A percentile compares a stretch with the other conserved stretches of the same genome.
These are phyloP conservation scores for Ecliptopera silaceata DNA, from an alignment of 2,888 invertebrate genomes.

Conservation along the genomic window DNA sequence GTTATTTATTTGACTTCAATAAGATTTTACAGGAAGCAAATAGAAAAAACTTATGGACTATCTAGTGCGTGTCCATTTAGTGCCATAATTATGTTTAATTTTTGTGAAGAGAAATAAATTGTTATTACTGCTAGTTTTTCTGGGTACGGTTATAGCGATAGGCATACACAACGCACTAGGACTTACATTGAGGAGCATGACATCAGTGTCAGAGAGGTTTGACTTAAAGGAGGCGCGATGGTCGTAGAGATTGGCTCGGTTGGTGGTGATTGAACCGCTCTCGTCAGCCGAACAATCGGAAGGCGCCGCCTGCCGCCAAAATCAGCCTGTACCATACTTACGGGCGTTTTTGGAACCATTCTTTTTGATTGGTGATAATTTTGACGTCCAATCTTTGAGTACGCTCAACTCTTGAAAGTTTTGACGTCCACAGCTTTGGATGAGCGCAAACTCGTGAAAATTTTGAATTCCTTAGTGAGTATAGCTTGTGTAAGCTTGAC, in stretches of 20 bases:
- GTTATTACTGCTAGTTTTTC: no score
- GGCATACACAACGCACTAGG: constrained; percentile 54
- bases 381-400: no score
- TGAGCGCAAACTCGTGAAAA: no score
- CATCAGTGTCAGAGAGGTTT: constrained; percentile 97
- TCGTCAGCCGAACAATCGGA: constrained; percentile 85
- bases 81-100: no score
- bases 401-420: no score
- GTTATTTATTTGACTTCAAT: no score
- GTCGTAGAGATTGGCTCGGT: constrained; percentile 88
- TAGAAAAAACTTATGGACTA: no score
- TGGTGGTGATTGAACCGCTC: constrained; percentile 91
- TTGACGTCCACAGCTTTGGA: constrained; percentile 14
- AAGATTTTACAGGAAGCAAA: no score
- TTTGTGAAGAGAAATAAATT: no score
- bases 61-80: no score
- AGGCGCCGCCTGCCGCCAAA: constrained; percentile 82
- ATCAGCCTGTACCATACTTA: constrained; percentile 33
- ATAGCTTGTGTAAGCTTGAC: neutral
- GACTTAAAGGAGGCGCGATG: constrained; percentile 92
- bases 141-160: constrained; percentile 5
- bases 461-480: no score
- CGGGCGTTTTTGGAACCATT: constrained; percentile 35
- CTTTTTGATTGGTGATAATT: constrained; percentile 42
- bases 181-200: constrained; percentile 94